phyloP scores from a whole-genome alignment of 2,888 invertebrate species.

The Sarcophaga caerulescens region DNA sequence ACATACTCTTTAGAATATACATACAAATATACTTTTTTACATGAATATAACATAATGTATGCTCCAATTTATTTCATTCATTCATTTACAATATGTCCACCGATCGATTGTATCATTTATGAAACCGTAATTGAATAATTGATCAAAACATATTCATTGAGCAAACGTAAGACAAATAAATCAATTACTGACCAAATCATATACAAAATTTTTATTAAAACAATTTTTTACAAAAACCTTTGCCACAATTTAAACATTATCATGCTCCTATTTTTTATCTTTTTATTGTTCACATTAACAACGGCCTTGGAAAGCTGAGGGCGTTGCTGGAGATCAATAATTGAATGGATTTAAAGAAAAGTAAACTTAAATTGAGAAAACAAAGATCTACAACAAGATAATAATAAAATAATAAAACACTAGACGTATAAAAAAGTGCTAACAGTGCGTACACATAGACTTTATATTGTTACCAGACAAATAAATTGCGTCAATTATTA shows the following conservation, averaged over 20 bases:
- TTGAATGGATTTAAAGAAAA: slow-evolving; percentile 9
- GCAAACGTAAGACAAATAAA: slow-evolving; percentile 22
- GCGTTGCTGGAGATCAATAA: neutral
- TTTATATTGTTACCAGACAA: slow-evolving; percentile 8
- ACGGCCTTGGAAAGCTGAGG: slow-evolving; percentile 33
- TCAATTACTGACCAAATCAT: slow-evolving; percentile 38
- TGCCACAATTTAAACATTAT: too few relatives aligned
- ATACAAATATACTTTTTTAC: too few relatives aligned
- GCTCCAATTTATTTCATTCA: too few relatives aligned
- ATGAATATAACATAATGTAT: too few relatives aligned
- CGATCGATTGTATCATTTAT: too few relatives aligned
- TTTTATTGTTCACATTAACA: too few relatives aligned
- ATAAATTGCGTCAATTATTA: neutral
- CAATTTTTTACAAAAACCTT: too few relatives aligned
- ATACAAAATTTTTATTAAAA: slow-evolving; percentile 9
- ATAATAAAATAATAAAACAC: slow-evolving; percentile 3
- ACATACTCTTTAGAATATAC: too few relatives aligned
- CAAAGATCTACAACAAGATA: neutral
- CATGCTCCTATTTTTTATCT: too few relatives aligned
- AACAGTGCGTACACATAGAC: neutral
- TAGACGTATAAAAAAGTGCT: neutral
- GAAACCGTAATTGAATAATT: slow-evolving; percentile 16
- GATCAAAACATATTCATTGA: slow-evolving; percentile 22
- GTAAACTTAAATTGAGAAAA: neutral
- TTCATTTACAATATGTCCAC: too few relatives aligned